phyloP scores from a whole-genome alignment of 2,888 invertebrate genomes.

The Drosophila seclusa region DNA sequence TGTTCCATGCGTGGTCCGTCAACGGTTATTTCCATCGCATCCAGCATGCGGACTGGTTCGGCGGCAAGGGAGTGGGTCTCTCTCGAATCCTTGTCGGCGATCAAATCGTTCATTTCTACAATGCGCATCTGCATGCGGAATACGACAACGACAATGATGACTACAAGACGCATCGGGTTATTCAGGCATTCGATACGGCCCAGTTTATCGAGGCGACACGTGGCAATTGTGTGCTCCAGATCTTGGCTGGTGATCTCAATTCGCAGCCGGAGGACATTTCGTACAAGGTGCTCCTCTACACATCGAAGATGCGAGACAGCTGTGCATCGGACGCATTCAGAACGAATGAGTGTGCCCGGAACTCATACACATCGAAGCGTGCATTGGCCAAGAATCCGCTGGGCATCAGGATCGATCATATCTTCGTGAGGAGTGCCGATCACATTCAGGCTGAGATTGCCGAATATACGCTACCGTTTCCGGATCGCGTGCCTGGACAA shows the following conservation, averaged over 20 bases:
- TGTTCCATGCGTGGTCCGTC: constrained; percentile 97
- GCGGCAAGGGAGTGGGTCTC: constrained; percentile 96
- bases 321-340: constrained; percentile 85
- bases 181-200: constrained; percentile 97
- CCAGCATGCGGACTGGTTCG: constrained; percentile 99
- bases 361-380: constrained; percentile 90
- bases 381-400: constrained; percentile 86
- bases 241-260: constrained; percentile 98
- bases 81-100: constrained; percentile 90
- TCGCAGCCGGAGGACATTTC: constrained; percentile 94
- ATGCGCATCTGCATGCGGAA: constrained; percentile 98
- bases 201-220: constrained; percentile 96
- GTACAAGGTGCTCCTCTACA: constrained; percentile 88
- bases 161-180: constrained; percentile 95
- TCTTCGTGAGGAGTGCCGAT: constrained; percentile 87
- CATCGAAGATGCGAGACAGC: constrained; percentile 87
- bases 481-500: constrained; percentile 89
- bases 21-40: constrained; percentile 96
- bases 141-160: constrained; percentile 93
- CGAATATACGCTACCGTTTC: constrained; percentile 89
- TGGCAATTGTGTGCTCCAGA: constrained; percentile 90
- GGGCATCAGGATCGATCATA: constrained; percentile 97
- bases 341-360: constrained; percentile 92
- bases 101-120: constrained; percentile 92
- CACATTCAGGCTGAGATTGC: constrained; percentile 84